Evolutionary conservation across 1,140 invertebrate species (phyloP), one percentile per base, ranked within the genome.

Genomic region (Conus betulinus): DNA sequence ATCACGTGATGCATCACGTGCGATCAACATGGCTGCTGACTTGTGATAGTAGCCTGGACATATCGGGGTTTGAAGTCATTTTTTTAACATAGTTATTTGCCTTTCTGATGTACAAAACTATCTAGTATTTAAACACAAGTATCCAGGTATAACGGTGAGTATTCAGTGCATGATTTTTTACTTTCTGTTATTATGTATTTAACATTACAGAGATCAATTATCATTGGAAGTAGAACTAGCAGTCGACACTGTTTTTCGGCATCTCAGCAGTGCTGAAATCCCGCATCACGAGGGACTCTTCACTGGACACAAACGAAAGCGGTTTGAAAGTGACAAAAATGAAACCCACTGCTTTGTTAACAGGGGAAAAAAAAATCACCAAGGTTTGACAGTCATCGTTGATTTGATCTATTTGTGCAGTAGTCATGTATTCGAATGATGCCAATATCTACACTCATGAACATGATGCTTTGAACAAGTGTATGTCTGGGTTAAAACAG

Each of bases 1-100:
- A 74, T 85, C 84, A 85, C 84, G 85, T 87, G 85, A 71, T 39
- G 39, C 25, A 87, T 87, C 85, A 87, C 85, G 85, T 87, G 85
- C 76, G 27, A 20, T 87, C 20, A 87, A 88, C 60, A 88, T 88
- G 87, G 81, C 81, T 57, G 78, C 78, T 57, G 23, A 55, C 81
- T 88, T 60, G 87, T 82, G 78, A 88, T 60, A 55, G 76, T 20
- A 7, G 60, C 8, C 52, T 23, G 11, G 11, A n/a, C 25, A 55
- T 88, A 51, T 86, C 3, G 7, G 17, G 20, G 53, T 60, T 84
- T 8, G 27, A 15, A 84, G n/a, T 53, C 11, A 10, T 57, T 25
- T 57, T 51, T 79, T 8, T 17, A 10, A 51, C 10, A 78, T 4
- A 39, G 39, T 39, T 3, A 39, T 39, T 39, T 39, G 39, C 39